Conservation (phyloP, 2,797 vertebrate species). For the Neopelma chrysocephalum region DNA sequence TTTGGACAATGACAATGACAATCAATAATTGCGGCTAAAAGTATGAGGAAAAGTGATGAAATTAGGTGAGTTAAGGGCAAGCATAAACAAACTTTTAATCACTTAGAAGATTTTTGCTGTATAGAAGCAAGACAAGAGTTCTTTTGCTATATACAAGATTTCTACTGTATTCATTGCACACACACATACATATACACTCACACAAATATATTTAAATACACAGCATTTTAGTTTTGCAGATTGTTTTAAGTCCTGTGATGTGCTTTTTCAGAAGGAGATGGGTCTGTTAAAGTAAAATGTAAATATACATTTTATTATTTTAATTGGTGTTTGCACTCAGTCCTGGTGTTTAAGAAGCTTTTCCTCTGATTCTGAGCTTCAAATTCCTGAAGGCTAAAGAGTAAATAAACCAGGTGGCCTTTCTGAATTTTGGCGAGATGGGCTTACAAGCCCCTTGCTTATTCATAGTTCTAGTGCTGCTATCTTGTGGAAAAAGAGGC, state of each 20-base stretch:
- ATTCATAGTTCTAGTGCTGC: constrained; percentile 15
- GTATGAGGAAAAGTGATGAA: background rate
- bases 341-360: background rate
- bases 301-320: background rate
- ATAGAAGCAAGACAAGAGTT: background rate
- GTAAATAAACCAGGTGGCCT: background rate
- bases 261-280: background rate
- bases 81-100: background rate
- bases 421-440: background rate
- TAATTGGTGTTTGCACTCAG: background rate
- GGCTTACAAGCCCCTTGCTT: background rate
- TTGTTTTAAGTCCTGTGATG: background rate
- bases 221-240: background rate
- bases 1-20: background rate
- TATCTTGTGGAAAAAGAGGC: constrained; percentile 6
- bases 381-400: background rate
- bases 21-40: background rate
- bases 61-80: background rate
- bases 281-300: background rate
- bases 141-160: background rate
- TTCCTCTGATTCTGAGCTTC: background rate
- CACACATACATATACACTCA: background rate
- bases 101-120: background rate
- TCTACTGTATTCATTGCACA: background rate
- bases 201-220: background rate